These are phyloP conservation scores for Luehdorfia chinensis DNA, from an alignment of 1,140 invertebrate species.

Conservation along the genomic window DNA sequence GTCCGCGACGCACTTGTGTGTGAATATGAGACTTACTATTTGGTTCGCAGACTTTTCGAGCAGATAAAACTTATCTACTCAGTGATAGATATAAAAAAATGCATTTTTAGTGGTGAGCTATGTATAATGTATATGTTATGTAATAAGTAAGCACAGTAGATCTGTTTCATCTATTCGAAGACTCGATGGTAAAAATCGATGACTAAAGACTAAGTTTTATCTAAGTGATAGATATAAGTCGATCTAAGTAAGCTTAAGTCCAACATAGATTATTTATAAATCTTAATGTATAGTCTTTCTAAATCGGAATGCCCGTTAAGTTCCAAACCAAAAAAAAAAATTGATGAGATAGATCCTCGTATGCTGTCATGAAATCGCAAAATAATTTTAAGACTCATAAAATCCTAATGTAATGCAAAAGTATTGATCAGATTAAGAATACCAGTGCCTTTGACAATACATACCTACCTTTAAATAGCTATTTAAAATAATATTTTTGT, in stretches of 20 bases:
- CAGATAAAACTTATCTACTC: conserved; percentile 74
- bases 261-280: conserved; percentile 72
- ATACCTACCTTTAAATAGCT: conserved; percentile 70
- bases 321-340: conserved; percentile 71
- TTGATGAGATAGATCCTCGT: conserved; percentile 45
- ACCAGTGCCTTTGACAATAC: conserved; percentile 75
- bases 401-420: conserved; percentile 42
- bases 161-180: conserved; percentile 77
- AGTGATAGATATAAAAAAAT: conserved; percentile 72
- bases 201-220: conserved; percentile 70
- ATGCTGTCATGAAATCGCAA: conserved; percentile 56
- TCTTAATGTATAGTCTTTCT: conserved; percentile 63
- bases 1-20: conserved; percentile 25
- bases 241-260: conserved; percentile 65
- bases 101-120: conserved; percentile 75
- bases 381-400: conserved; percentile 34
- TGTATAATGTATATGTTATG: conserved; percentile 62
- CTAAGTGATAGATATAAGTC: conserved; percentile 61
- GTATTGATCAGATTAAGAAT: conserved; percentile 51
- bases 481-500: conserved; percentile 71
- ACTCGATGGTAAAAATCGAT: conserved; percentile 68
- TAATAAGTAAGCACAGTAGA: conserved; percentile 66
- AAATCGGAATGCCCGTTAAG: conserved; percentile 62
- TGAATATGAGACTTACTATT: conserved; percentile 50
- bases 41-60: conserved; percentile 72